Evolutionary conservation across 2,888 invertebrate genomes (phyloP).

Genomic region (Limulus polyphemus): DNA sequence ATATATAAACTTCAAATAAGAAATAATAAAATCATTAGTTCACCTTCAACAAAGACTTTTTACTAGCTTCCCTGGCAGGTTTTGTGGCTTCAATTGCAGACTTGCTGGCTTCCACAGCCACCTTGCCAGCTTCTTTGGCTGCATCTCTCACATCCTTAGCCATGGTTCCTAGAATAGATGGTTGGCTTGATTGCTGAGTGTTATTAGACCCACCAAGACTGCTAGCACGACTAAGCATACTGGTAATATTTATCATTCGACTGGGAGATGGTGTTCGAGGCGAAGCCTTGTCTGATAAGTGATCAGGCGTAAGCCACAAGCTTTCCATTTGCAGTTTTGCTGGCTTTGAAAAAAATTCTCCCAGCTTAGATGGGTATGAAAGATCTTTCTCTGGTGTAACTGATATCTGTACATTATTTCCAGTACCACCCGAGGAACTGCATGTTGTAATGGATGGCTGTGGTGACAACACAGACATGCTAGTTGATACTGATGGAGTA

Average conservation of each 20-base stretch:
- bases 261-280: constrained; percentile 24
- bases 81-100: constrained; percentile 74
- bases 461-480: too few relatives aligned
- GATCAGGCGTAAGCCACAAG: too few relatives aligned
- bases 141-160: constrained; percentile 77
- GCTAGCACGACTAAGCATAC: constrained; percentile 24
- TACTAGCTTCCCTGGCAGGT: constrained; percentile 73
- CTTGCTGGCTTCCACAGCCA: constrained; percentile 70
- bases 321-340: too few relatives aligned
- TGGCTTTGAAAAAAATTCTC: too few relatives aligned
- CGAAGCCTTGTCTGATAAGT: too few relatives aligned
- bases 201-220: constrained; percentile 13
- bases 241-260: constrained; percentile 25
- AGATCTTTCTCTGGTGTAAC: too few relatives aligned
- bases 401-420: too few relatives aligned
- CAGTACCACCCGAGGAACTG: too few relatives aligned
- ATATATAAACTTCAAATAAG: too few relatives aligned
- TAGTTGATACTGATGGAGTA: too few relatives aligned
- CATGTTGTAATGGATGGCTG: too few relatives aligned
- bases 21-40: constrained; percentile 51
- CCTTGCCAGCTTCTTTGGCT: constrained; percentile 71
- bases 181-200: constrained; percentile 60
- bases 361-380: too few relatives aligned
- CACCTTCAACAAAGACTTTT: constrained; percentile 44
- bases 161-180: constrained; percentile 73